A percentile compares a stretch with the other conserved stretches of the same genome.
Evolutionary conservation across 2,888 invertebrate genomes (phyloP).

Genomic region (Acheta domesticus): DNA sequence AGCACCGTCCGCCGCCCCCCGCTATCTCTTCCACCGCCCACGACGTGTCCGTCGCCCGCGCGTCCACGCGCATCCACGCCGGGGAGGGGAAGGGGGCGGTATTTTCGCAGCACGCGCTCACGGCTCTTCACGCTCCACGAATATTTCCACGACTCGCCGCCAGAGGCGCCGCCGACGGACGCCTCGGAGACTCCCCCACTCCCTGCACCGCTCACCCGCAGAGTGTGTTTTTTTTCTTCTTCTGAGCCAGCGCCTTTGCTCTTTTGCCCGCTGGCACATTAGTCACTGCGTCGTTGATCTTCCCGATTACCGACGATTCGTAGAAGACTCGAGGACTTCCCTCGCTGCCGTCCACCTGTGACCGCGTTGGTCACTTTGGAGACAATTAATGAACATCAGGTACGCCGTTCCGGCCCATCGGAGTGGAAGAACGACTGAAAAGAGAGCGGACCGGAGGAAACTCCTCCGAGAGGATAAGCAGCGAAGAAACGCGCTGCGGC

Average conservation of each 20-base stretch:
- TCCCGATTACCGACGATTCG: background rate
- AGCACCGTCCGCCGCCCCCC: too few relatives aligned
- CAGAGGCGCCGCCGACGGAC: too few relatives aligned
- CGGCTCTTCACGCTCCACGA: background rate
- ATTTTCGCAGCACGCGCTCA: background rate
- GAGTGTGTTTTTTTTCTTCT: background rate
- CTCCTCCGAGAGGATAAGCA: too few relatives aligned
- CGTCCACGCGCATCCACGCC: too few relatives aligned
- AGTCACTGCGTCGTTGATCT: conserved; percentile 3
- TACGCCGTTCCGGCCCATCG: conserved; percentile 4
- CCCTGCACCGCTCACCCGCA: background rate
- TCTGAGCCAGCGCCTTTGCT: background rate
- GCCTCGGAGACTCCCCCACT: too few relatives aligned
- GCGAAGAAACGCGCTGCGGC: too few relatives aligned
- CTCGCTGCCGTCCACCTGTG: background rate
- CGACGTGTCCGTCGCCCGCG: too few relatives aligned
- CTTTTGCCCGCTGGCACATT: background rate
- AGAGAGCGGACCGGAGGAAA: too few relatives aligned
- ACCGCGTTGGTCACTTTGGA: background rate
- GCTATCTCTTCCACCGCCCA: too few relatives aligned
- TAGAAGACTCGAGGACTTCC: background rate
- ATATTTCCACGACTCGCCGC: background rate
- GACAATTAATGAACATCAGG: background rate
- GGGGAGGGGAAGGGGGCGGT: background rate
- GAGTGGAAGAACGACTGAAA: background rate